phyloP scores from a whole-genome alignment of 2,888 invertebrate genomes.

The Limnephilus rhombicus region DNA sequence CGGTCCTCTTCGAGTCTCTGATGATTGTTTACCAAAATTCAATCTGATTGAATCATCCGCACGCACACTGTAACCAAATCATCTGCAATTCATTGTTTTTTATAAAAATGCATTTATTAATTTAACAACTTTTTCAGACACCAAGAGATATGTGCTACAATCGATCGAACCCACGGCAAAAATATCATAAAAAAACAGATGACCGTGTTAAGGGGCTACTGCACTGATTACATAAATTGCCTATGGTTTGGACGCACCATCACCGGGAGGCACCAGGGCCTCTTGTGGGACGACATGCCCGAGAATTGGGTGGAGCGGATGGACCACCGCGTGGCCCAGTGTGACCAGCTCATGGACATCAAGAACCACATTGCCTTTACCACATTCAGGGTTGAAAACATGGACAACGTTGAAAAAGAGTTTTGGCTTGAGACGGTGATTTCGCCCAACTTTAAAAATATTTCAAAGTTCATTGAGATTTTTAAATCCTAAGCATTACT shows the following conservation, averaged over 20 bases:
- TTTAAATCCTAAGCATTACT: background rate
- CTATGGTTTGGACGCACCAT: constrained; percentile 71
- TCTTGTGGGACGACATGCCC: constrained; percentile 71
- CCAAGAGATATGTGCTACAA: constrained; percentile 56
- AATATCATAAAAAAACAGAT: too few species aligned
- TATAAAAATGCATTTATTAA: background rate
- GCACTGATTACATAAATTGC: constrained; percentile 71
- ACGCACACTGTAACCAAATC: too few species aligned
- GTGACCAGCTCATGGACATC: constrained; percentile 71
- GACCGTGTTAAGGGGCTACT: too few species aligned
- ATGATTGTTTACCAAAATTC: too few species aligned
- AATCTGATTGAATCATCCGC: too few species aligned
- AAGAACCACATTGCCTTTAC: constrained; percentile 73
- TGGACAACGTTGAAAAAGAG: constrained; percentile 25
- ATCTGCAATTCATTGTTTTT: background rate
- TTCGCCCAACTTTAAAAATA: constrained; percentile 3
- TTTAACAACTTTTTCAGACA: constrained; percentile 57
- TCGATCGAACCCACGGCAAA: constrained; percentile 13
- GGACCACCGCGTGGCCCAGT: constrained; percentile 68
- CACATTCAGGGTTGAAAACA: constrained; percentile 70
- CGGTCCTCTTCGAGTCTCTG: too few species aligned
- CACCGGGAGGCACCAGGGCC: constrained; percentile 69
- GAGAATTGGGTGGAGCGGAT: constrained; percentile 71
- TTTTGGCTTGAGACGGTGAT: constrained; percentile 29
- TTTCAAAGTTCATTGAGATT: constrained; percentile 46